Evolutionary conservation across 1,140 invertebrate species (phyloP).

Genomic region (Ectropis grisescens): DNA sequence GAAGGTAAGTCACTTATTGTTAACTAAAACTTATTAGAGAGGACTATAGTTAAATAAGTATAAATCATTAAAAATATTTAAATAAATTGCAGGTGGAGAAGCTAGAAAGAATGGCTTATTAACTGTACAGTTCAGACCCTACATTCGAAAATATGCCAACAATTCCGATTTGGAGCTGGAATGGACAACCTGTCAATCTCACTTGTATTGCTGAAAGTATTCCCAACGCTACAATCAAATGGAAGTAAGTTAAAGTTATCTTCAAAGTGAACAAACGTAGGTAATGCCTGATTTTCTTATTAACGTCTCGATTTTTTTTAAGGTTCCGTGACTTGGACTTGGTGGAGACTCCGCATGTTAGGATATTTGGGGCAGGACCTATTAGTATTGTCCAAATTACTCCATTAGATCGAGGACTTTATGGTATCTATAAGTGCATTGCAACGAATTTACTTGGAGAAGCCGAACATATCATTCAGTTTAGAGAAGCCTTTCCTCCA

Average conservation of each 20-base stretch:
- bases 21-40: too few species aligned
- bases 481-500: constrained; percentile 77
- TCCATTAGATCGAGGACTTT: constrained; percentile 75
- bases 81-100: constrained; percentile 75
- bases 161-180: constrained; percentile 84
- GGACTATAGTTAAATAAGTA: too few species aligned
- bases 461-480: constrained; percentile 74
- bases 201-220: constrained; percentile 91
- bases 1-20: constrained; percentile 54
- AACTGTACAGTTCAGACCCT: constrained; percentile 85
- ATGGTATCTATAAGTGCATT: constrained; percentile 85
- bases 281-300: too few species aligned
- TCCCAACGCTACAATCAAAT: constrained; percentile 92
- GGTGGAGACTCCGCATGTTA: constrained; percentile 70
- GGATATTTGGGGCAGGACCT: constrained; percentile 76
- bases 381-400: constrained; percentile 77
- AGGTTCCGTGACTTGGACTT: constrained; percentile 68
- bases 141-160: constrained; percentile 83
- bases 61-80: too few species aligned
- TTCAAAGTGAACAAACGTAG: neutral
- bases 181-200: constrained; percentile 82
- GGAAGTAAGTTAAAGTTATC: constrained; percentile 71
- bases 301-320: constrained; percentile 3
- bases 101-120: constrained; percentile 85
- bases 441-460: constrained; percentile 84